Conservation (phyloP, 1,140 invertebrate species). For the Drosophila miranda region DNA sequence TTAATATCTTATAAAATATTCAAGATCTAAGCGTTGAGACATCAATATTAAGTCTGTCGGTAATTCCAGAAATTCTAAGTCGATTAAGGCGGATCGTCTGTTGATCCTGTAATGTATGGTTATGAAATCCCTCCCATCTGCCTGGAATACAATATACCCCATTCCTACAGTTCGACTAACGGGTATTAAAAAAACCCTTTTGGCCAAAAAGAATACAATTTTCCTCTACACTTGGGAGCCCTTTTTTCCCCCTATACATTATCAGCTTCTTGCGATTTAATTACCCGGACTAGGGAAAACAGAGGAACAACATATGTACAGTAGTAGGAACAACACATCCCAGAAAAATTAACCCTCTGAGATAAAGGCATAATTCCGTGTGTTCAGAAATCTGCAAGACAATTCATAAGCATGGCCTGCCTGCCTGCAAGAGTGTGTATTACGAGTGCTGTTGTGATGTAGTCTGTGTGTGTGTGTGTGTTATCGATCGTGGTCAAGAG, state of each 20-base stretch:
- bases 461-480: slow-evolving; percentile 29
- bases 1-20: too few relatives aligned
- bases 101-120: too few relatives aligned
- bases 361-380: slow-evolving; percentile 72
- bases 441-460: neutral
- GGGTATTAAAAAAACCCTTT: slow-evolving; percentile 44
- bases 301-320: slow-evolving; percentile 26
- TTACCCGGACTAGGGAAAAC: slow-evolving; percentile 67
- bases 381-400: slow-evolving; percentile 62
- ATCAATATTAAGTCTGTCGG: too few relatives aligned
- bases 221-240: slow-evolving; percentile 44
- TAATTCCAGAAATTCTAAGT: too few relatives aligned
- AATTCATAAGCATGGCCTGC: slow-evolving; percentile 67
- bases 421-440: too few relatives aligned
- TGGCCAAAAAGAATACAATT: slow-evolving; percentile 47
- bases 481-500: slow-evolving; percentile 78
- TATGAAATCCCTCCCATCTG: too few relatives aligned
- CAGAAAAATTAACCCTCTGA: slow-evolving; percentile 67
- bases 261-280: slow-evolving; percentile 74
- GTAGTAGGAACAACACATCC: slow-evolving; percentile 1
- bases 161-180: too few relatives aligned
- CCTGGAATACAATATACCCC: too few relatives aligned
- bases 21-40: too few relatives aligned
- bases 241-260: slow-evolving; percentile 44
- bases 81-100: too few relatives aligned